Base-by-base conservation (phyloP, 23 tunicate species). In the Oikopleura albicans region DNA sequence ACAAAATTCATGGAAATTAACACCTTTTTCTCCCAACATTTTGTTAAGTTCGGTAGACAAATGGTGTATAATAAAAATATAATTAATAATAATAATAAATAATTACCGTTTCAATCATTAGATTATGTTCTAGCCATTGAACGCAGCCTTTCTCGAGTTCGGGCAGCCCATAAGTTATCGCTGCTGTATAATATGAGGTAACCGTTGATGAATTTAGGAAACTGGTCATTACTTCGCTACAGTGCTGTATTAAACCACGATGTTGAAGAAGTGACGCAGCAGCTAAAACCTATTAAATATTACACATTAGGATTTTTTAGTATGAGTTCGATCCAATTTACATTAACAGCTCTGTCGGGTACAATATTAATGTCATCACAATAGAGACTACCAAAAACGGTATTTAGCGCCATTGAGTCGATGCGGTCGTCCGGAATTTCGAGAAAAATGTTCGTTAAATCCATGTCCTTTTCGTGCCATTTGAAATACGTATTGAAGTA, bases 191-290 rank as follows among this genome's bases (percentile, higher is more conserved):
- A 88, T 85, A 95, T 28, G 76, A 22, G 39, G 87, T 86, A 1
- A 95, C 96, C 84, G 87, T 95, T 8, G 87, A 83, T 40, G 49
- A 75, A 41, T 87, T 86, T 36, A 90, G 75, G 41, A 34, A 83
- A 83, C 28, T 39, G 33, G 1, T 39, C 57, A 56, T 57, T 40
- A 89, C 91, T 79, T 93, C 91, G 39, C 89, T 83, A 75, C 99
- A 95, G 79, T 90, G 88, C 35, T 95, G 88, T 89, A 95, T 90
- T 35, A 95, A 83, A 31, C 99, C 92, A 66, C 89, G 96, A 39
- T 88, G 83, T 41, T 95, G 99, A 40, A 95, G 86, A 12, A 95
- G 76, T 0, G 99, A 90, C 36, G 99, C 99, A 31, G 99, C 99
- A 33, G 99, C 96, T 40, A 95, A 86, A n/a, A 95, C 63, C 63